Evolutionary conservation across 1,140 invertebrate species (phyloP).

Genomic region (Hermetia illucens): DNA sequence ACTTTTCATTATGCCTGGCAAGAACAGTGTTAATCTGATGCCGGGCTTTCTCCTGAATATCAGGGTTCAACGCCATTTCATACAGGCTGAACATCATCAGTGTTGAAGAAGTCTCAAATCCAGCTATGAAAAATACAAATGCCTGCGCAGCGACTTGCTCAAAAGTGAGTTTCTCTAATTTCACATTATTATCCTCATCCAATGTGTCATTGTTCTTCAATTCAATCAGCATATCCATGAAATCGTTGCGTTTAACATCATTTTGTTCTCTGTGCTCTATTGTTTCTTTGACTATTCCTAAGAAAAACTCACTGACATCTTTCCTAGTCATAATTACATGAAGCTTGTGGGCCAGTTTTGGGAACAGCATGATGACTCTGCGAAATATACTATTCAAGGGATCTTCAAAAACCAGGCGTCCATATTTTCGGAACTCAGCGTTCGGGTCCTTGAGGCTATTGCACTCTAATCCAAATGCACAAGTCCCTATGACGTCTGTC

Average conservation of each 20-base stretch:
- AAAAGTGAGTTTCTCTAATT: not conserved
- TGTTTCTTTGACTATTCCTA: constrained; percentile 31
- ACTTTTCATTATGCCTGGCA: constrained; percentile 15
- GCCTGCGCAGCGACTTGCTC: constrained; percentile 31
- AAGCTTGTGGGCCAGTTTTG: too few relatives aligned
- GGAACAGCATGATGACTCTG: too few relatives aligned
- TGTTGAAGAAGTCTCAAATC: constrained; percentile 42
- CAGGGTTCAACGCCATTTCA: constrained; percentile 37
- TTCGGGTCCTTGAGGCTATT: constrained; percentile 18
- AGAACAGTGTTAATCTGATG: constrained; percentile 34
- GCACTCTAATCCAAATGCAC: constrained; percentile 24
- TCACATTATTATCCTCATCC: not conserved
- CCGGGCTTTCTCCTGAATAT: constrained; percentile 36
- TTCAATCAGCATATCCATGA: constrained; percentile 32
- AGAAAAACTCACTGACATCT: constrained; percentile 27
- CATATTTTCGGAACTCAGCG: constrained; percentile 6
- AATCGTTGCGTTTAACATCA: constrained; percentile 30
- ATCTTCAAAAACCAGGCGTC: too few relatives aligned
- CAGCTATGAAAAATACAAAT: constrained; percentile 39
- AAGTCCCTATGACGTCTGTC: constrained; percentile 22
- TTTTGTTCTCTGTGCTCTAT: constrained; percentile 30
- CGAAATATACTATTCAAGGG: too few relatives aligned
- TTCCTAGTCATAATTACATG: too few relatives aligned
- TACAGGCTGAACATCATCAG: constrained; percentile 37
- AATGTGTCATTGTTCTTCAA: constrained; percentile 22